phyloP scores from a whole-genome alignment of 2,888 invertebrate species.

The Ametastegia equiseti region DNA sequence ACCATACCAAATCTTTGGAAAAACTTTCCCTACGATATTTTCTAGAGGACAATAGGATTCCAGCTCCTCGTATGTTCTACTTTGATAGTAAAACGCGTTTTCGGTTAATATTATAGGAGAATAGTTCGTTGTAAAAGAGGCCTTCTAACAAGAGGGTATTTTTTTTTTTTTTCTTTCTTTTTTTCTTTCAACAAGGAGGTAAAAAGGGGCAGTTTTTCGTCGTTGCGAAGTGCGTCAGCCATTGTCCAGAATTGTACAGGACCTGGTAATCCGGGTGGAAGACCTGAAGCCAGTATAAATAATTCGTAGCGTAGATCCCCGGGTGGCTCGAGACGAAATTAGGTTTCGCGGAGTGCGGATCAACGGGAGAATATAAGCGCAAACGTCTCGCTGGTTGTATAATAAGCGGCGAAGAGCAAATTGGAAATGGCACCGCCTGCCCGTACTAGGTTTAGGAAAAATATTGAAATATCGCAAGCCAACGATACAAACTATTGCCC shows the following conservation, averaged over 20 bases:
- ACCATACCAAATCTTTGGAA: neutral
- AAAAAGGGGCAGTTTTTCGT: neutral
- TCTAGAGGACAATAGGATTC: neutral
- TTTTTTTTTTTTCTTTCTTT: too few relatives aligned
- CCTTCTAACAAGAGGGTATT: too few relatives aligned
- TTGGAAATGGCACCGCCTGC: constrained; percentile 55
- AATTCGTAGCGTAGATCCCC: constrained; percentile 22
- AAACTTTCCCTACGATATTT: neutral
- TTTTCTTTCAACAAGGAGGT: too few relatives aligned
- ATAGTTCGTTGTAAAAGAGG: too few relatives aligned
- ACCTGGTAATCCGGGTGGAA: constrained; percentile 19
- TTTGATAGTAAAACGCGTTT: neutral
- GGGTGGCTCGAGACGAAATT: constrained; percentile 26
- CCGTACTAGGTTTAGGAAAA: constrained; percentile 54
- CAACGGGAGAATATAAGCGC: constrained; percentile 33
- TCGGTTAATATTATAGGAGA: neutral
- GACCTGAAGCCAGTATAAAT: constrained; percentile 8
- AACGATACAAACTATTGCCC: constrained; percentile 58
- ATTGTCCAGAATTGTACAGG: neutral
- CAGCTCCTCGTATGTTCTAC: neutral
- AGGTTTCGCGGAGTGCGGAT: constrained; percentile 35
- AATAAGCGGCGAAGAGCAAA: constrained; percentile 51
- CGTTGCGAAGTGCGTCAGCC: constrained; percentile 9
- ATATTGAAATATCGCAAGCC: constrained; percentile 59
- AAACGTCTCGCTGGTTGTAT: constrained; percentile 25